phyloP scores from a whole-genome alignment of 2,888 invertebrate genomes.

The Heliconius ismenius region DNA sequence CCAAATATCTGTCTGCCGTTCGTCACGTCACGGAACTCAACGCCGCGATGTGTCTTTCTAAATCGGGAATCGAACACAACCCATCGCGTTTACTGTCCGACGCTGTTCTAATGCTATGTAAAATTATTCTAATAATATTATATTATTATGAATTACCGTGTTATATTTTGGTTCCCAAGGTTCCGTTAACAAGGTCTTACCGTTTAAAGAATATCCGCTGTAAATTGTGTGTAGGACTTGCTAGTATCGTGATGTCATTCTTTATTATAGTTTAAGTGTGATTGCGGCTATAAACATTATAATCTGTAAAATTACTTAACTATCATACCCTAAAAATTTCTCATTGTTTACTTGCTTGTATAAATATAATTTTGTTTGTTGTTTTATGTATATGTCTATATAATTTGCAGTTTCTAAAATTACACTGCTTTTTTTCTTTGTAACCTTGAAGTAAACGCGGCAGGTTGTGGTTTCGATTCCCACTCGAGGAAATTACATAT shows the following conservation, averaged over 20 bases:
- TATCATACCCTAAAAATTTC: background rate
- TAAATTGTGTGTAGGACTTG: conserved; percentile 16
- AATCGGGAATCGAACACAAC: too few relatives aligned
- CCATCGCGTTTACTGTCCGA: too few relatives aligned
- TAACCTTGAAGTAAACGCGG: too few relatives aligned
- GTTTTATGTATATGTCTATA: background rate
- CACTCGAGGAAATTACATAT: too few relatives aligned
- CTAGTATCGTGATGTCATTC: conserved; percentile 25
- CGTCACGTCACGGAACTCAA: too few relatives aligned
- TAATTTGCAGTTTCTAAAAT: background rate
- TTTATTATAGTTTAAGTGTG: conserved; percentile 20
- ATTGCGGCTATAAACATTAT: conserved; percentile 21
- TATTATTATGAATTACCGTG: background rate
- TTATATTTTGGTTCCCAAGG: conserved; percentile 19
- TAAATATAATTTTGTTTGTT: background rate
- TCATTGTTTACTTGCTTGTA: background rate
- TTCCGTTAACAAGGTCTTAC: conserved; percentile 27
- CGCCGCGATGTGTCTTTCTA: too few relatives aligned
- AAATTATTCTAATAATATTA: background rate
- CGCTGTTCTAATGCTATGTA: too few relatives aligned
- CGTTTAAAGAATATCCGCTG: conserved; percentile 33
- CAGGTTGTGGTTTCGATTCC: too few relatives aligned
- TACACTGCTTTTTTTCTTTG: background rate
- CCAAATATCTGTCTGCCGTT: too few relatives aligned
- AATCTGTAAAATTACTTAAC: conserved; percentile 14